Base-by-base conservation (phyloP, 2,797 vertebrate species). In the Lophius americanus region DNA sequence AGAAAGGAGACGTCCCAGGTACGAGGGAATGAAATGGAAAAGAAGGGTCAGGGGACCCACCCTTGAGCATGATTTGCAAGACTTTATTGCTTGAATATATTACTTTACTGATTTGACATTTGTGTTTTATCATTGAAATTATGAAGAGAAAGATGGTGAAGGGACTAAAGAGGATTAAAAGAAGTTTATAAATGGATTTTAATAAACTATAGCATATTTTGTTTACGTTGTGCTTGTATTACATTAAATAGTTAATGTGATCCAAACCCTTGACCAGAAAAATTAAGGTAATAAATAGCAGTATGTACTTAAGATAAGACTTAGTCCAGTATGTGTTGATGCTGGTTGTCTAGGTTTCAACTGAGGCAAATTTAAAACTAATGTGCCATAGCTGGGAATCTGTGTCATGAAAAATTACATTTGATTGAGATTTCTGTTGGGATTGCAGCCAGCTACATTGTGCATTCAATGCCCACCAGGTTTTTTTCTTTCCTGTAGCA, bases 21-120 rank as follows among this genome's bases (percentile, higher is more conserved):
- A 46, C 23, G 60, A 51, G 62, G 56, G 68, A 82, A 75, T 33
- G 37, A 63, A 66, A 23, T 23, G 59, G 77, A 58, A 70, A 63
- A 76, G 51, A 76, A 64, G 76, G 64, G 74, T 78, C 74, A 81
- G 75, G 79, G 76, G 80, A 75, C 58, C 70, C 60, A 76, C 70
- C 71, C 58, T 58, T 52, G 60, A 80, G 72, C 70, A 63, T 50
- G 54, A 79, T 72, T 8, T 2, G 36, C 60, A 67, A 65, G n/a
- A 68, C 46, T 75, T 13, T 52, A 64, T 71, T 32, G 46, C 46
- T 46, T 55, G 49, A 75, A 78, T 37, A 75, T 46, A 68, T 60
- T 52, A 64, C 68, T 78, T 78, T 78, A 51, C 36, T 41, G 46
- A 55, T 56, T 63, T 70, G 51, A 46, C 46, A 36, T 78, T 60